Conservation (phyloP, 1,140 invertebrate species). For the Drosophila kanapiae region DNA sequence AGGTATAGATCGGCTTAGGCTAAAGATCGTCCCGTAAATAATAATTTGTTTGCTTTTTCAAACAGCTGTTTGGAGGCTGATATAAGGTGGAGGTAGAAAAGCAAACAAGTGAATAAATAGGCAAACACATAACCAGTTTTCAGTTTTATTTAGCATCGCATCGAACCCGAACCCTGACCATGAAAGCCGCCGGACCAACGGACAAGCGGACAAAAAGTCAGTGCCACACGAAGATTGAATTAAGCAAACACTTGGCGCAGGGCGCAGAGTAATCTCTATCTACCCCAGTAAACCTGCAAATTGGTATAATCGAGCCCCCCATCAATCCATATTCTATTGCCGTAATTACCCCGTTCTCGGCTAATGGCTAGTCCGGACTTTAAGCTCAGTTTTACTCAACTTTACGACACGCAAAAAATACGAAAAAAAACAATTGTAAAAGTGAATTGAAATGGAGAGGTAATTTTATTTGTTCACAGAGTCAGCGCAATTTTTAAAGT, state of each 20-base stretch:
- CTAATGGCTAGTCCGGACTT: conserved; percentile 29
- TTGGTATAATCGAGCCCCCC: conserved; percentile 4
- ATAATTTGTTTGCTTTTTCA: conserved; percentile 38
- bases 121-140: conserved; percentile 60
- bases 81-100: conserved; percentile 12
- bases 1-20: conserved; percentile 7
- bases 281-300: conserved; percentile 5
- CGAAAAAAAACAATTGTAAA: conserved; percentile 25
- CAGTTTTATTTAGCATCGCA: conserved; percentile 28
- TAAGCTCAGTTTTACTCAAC: conserved; percentile 31
- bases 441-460: conserved; percentile 37
- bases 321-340: conserved; percentile 25
- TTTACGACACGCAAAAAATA: conserved; percentile 13
- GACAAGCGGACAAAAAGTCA: conserved; percentile 16
- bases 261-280: not conserved
- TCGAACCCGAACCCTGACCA: conserved; percentile 61
- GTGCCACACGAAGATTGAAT: conserved; percentile 16
- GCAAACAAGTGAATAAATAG: conserved; percentile 26
- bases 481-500: conserved; percentile 26
- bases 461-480: conserved; percentile 25
- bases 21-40: conserved; percentile 37
- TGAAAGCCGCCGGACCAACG: conserved; percentile 49
- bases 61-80: conserved; percentile 41
- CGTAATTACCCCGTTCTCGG: conserved; percentile 19
- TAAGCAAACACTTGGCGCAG: conserved; percentile 9